Percentiles rank a stretch among this genome's conserved stretches.
phyloP scores from a whole-genome alignment of 2,888 invertebrate species.

The Lomographa bimaculata region DNA sequence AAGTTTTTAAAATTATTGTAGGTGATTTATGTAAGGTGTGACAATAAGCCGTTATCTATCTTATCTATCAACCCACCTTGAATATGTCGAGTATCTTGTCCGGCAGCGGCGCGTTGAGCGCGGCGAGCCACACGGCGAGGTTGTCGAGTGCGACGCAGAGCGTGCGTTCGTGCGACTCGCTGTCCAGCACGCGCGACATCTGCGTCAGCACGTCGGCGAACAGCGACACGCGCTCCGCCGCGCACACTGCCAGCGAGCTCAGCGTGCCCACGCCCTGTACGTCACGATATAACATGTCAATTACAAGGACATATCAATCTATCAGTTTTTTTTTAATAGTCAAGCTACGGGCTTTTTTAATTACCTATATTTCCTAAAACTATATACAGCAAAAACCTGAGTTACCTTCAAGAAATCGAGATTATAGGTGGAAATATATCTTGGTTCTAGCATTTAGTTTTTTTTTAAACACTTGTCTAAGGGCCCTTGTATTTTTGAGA shows the following conservation, averaged over 20 bases:
- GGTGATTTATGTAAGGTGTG: no score
- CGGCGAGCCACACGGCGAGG: slow-evolving; percentile 90
- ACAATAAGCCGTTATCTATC: no score
- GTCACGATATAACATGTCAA: slow-evolving; percentile 3
- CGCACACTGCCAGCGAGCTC: slow-evolving; percentile 85
- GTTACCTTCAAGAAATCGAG: no score
- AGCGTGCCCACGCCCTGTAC: slow-evolving; percentile 57
- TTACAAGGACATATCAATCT: background rate
- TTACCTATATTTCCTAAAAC: no score
- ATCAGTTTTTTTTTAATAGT: no score
- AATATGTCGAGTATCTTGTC: slow-evolving; percentile 41
- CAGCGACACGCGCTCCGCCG: slow-evolving; percentile 82
- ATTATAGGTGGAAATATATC: no score
- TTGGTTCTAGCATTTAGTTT: no score
- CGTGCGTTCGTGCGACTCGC: slow-evolving; percentile 96
- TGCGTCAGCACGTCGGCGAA: slow-evolving; percentile 83
- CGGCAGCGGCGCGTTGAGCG: slow-evolving; percentile 42
- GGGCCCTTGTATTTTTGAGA: no score
- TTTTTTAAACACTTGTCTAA: no score
- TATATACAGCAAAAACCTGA: no score
- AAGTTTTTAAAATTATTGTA: no score
- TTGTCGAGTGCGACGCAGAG: slow-evolving; percentile 91
- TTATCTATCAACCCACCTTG: slow-evolving; percentile 44
- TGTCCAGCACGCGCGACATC: slow-evolving; percentile 90
- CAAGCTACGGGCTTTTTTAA: no score